A percentile compares a stretch with the other conserved stretches of the same genome.
Conservation (phyloP, 2,888 invertebrate species). For the Hyposoter dolosus region DNA sequence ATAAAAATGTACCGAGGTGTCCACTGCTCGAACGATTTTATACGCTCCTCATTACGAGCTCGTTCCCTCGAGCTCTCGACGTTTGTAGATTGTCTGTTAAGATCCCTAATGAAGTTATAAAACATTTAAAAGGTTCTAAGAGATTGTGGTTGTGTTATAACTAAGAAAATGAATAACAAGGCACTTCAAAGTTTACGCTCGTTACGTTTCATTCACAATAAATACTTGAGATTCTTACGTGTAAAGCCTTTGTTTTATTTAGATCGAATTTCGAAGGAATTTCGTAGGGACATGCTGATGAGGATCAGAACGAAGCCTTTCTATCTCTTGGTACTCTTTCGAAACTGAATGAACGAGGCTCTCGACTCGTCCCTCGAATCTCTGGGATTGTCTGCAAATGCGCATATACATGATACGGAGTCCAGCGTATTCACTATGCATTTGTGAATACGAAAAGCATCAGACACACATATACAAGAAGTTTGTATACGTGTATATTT, state of each 20-base stretch:
- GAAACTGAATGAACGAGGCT: slow-evolving; percentile 30
- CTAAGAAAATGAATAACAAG: background rate
- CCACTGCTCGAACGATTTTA: slow-evolving; percentile 18
- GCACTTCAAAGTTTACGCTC: background rate
- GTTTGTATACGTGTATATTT: slow-evolving; percentile 3
- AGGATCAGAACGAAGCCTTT: slow-evolving; percentile 37
- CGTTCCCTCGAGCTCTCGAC: background rate
- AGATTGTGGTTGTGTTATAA: slow-evolving; percentile 27
- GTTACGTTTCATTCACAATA: background rate
- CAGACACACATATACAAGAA: background rate
- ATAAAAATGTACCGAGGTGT: background rate
- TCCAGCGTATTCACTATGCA: background rate
- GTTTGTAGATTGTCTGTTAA: slow-evolving; percentile 2
- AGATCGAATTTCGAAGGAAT: slow-evolving; percentile 31
- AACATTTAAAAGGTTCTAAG: slow-evolving; percentile 40
- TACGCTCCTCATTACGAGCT: slow-evolving; percentile 14
- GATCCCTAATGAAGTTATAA: slow-evolving; percentile 59
- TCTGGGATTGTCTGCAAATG: background rate
- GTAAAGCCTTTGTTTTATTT: slow-evolving; percentile 1
- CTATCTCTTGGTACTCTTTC: slow-evolving; percentile 27
- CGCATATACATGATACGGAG: background rate
- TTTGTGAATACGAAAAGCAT: background rate
- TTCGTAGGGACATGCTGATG: slow-evolving; percentile 22
- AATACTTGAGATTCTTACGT: background rate
- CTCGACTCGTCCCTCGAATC: slow-evolving; percentile 10